Base-by-base conservation (phyloP, 2,113 vertebrate genomes). In the Grantiella picta region DNA sequence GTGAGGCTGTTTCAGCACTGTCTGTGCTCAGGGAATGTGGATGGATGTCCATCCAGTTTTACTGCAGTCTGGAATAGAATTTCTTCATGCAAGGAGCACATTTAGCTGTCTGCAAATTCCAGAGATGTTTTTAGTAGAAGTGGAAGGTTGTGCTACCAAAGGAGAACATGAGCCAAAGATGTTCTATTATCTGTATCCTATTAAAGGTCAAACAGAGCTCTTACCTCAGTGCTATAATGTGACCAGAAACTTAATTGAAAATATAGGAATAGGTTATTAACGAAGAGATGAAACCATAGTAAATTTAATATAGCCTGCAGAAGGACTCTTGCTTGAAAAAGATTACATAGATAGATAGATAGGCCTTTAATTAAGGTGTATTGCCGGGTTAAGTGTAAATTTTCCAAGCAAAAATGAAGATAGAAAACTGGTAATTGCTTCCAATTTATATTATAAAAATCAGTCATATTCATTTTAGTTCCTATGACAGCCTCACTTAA, bases 241-340 rank as follows among this genome's bases (percentile, higher is more conserved):
- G 90, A 95, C 80, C 68, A 93, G 96, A 95, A 96, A 95, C 92
- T 94, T 94, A 95, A 96, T 94, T 95, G 96, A 96, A 97, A 96
- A 71, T 92, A 92, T n/a, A 95, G 21, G 0, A 69, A 95, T 84
- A 94, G 76, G 85, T 90, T 94, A 94, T 94, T 96, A 95, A 92
- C 71, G 24, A 90, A 80, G 82, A 91, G 82, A 94, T 81, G 88
- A 89, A 90, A 49, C 72, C 0, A 0, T 21, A 89, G 92, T 82
- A 84, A 93, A 96, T 97, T 91, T 95, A 94, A 93, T 86, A 76
- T 1, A 91, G 57, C 90, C 79, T 7, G 4, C 22, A 86, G 71
- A 88, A 96, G 78, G 91, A 95, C 82, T 95, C 92, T 50, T 80
- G 75, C 65, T 94, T 61, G 79, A 95, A 95, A 83, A 56, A 95